Evolutionary conservation across 2,888 invertebrate genomes (phyloP).

Genomic region (Melinopterus prodromus): DNA sequence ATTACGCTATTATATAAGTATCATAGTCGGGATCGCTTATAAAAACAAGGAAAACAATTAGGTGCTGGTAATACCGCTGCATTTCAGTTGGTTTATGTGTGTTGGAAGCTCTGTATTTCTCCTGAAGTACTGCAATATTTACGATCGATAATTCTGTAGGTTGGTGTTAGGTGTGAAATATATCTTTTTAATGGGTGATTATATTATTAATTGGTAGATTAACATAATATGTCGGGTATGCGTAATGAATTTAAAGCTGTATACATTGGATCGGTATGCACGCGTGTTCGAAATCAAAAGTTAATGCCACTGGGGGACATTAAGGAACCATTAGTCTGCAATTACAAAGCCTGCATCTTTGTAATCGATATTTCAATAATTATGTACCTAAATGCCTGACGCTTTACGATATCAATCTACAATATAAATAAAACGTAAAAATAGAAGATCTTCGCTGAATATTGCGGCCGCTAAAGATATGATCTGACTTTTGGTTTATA

Average conservation of each 20-base stretch:
- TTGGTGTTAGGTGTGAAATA: neutral
- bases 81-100: neutral
- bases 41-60: neutral
- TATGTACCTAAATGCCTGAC: no score
- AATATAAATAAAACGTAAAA: no score
- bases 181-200: neutral
- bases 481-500: no score
- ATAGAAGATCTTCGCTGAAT: no score
- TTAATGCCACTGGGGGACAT: no score
- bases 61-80: neutral
- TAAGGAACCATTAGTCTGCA: neutral
- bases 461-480: no score
- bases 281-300: no score
- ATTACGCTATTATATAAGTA: constrained; percentile 33
- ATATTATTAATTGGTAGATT: neutral
- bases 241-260: neutral
- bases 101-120: no score
- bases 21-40: neutral
- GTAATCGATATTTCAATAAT: no score
- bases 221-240: neutral
- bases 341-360: neutral
- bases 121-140: no score
- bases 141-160: no score
- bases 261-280: neutral
- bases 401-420: no score